These are phyloP conservation scores for Porites lutea DNA, from an alignment of 64 coral and sea anemone species.

Conservation along the genomic window DNA sequence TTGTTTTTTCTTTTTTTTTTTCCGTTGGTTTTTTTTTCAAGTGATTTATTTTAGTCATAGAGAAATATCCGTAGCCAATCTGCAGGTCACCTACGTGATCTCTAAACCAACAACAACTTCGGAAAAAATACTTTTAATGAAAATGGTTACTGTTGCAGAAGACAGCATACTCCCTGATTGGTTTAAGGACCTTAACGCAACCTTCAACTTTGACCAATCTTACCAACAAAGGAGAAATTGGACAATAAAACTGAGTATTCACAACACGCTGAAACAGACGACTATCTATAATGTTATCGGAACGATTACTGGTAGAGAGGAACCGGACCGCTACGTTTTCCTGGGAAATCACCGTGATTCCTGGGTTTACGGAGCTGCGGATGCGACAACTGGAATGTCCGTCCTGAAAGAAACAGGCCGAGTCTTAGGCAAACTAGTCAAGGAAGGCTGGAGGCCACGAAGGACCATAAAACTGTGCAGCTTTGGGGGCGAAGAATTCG, in stretches of 20 bases:
- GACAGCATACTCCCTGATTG: neutral
- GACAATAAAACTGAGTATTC: slow-evolving; percentile 41
- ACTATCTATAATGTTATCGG: slow-evolving; percentile 59
- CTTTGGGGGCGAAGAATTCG: slow-evolving; percentile 72
- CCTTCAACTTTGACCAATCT: neutral
- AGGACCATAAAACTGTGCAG: slow-evolving; percentile 72
- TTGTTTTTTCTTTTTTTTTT: no score
- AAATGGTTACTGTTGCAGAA: neutral
- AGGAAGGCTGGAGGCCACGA: slow-evolving; percentile 59
- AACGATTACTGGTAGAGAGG: slow-evolving; percentile 42
- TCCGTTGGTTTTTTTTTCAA: no score
- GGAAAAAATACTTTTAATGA: neutral
- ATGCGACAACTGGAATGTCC: slow-evolving; percentile 79
- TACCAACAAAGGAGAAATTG: neutral
- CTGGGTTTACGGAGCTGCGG: slow-evolving; percentile 77
- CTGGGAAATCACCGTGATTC: slow-evolving; percentile 88
- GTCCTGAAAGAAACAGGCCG: slow-evolving; percentile 68
- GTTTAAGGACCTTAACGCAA: neutral
- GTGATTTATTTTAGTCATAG: no score
- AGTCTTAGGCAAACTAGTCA: slow-evolving; percentile 42
- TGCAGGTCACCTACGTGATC: no score
- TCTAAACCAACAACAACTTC: no score
- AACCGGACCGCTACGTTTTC: slow-evolving; percentile 72
- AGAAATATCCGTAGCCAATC: no score
- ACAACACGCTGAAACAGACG: slow-evolving; percentile 28